Conservation (phyloP, 2,888 invertebrate species). For the Empis stercorea region DNA sequence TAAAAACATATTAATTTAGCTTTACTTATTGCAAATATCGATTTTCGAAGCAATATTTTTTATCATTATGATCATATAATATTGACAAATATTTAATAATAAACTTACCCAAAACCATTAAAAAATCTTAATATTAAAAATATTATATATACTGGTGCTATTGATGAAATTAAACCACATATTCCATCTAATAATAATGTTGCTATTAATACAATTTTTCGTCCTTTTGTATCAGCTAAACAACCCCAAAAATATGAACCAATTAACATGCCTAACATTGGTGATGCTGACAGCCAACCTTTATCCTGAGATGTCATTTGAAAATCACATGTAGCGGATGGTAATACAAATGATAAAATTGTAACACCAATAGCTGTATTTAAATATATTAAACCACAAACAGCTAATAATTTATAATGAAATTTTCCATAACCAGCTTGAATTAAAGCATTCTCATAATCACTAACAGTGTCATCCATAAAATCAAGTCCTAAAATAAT, state of each 20-base stretch:
- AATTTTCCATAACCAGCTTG: slow-evolving; percentile 67
- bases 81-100: too few relatives aligned
- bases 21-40: too few relatives aligned
- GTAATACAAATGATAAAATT: slow-evolving; percentile 69
- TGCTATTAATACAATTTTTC: slow-evolving; percentile 58
- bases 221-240: slow-evolving; percentile 70
- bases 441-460: slow-evolving; percentile 29
- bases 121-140: slow-evolving; percentile 62
- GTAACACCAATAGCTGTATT: slow-evolving; percentile 73
- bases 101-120: slow-evolving; percentile 73
- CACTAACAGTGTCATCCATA: slow-evolving; percentile 26
- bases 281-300: slow-evolving; percentile 62
- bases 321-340: slow-evolving; percentile 72
- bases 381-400: slow-evolving; percentile 69
- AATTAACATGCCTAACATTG: slow-evolving; percentile 70
- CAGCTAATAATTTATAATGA: slow-evolving; percentile 58
- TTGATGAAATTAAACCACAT: slow-evolving; percentile 57
- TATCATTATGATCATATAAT: too few relatives aligned
- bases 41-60: too few relatives aligned
- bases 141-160: slow-evolving; percentile 57
- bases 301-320: slow-evolving; percentile 65
- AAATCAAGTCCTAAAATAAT: slow-evolving; percentile 26
- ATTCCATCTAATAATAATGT: slow-evolving; percentile 61
- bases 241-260: slow-evolving; percentile 80
- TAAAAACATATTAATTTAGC: too few relatives aligned